A percentile compares a stretch with the other conserved stretches of the same genome.
These are phyloP conservation scores for Acropora tenuis DNA, from an alignment of 64 coral and sea anemone species.

Conservation along the genomic window DNA sequence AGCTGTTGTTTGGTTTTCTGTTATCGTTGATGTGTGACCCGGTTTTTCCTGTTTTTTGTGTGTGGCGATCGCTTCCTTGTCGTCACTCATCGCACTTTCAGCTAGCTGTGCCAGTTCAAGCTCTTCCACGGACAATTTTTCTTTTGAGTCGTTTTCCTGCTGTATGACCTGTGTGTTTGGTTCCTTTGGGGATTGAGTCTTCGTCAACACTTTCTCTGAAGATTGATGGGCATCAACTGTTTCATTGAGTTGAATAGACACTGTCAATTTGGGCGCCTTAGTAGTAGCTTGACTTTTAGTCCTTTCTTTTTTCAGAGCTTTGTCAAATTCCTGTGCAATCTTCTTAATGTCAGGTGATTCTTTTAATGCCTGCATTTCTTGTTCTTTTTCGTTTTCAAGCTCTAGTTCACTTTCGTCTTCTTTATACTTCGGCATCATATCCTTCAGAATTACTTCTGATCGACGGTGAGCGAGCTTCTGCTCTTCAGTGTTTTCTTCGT, in stretches of 20 bases:
- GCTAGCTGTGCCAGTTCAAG: constrained; percentile 9
- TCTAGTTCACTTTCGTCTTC: not conserved
- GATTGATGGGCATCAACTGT: not conserved
- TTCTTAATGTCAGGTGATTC: not conserved
- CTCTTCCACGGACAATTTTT: constrained; percentile 19
- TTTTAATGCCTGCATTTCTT: not conserved
- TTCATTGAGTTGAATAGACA: not conserved
- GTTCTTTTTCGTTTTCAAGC: not conserved
- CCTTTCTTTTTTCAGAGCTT: constrained; percentile 36
- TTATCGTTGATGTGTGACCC: not conserved
- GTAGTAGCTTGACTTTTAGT: not conserved
- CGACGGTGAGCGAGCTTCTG: not conserved
- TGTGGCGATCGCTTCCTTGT: not conserved
- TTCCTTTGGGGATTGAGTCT: not conserved
- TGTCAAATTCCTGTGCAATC: constrained; percentile 14
- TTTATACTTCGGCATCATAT: not conserved
- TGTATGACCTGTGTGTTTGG: not conserved
- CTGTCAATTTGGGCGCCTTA: not conserved
- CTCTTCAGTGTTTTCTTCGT: not conserved
- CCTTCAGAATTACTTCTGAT: not conserved
- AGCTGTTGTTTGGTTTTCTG: not conserved
- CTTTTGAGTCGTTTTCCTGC: not conserved
- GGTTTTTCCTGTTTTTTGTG: not conserved
- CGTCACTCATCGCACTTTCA: not conserved
- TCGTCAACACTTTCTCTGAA: not conserved